phyloP scores from a whole-genome alignment of 1,140 invertebrate genomes.

The Trichomalopsis sarcophagae region DNA sequence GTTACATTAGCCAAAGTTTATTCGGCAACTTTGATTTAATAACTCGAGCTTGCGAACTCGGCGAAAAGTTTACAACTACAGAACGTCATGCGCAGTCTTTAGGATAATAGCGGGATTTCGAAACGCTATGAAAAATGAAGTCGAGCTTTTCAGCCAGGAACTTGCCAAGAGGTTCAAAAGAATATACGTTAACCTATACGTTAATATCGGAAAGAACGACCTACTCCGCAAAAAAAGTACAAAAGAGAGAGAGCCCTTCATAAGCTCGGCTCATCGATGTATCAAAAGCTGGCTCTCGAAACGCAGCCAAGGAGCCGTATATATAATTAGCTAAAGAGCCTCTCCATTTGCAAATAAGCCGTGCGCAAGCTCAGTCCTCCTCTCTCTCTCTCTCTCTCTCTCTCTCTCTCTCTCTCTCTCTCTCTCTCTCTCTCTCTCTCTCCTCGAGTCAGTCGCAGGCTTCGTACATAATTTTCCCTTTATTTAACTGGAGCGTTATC shows the following conservation, averaged over 20 bases:
- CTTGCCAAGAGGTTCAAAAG: too few relatives aligned
- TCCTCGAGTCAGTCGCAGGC: constrained; percentile 54
- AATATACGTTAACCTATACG: too few relatives aligned
- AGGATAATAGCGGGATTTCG: too few relatives aligned
- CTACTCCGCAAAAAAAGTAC: too few relatives aligned
- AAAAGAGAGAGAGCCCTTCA: not conserved
- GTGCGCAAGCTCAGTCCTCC: not conserved
- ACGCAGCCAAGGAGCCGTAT: not conserved
- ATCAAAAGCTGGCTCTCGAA: not conserved
- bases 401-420: not conserved
- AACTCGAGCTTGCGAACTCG: too few relatives aligned
- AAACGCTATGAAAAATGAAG: too few relatives aligned
- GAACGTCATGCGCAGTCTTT: too few relatives aligned
- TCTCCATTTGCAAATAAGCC: constrained; percentile 36
- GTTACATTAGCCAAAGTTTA: too few relatives aligned
- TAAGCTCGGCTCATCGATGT: not conserved
- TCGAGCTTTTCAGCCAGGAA: too few relatives aligned
- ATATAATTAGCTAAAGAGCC: constrained; percentile 22
- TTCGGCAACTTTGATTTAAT: too few relatives aligned
- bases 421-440: not conserved
- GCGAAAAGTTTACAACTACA: too few relatives aligned
- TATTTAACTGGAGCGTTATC: constrained; percentile 57
- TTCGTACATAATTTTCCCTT: constrained; percentile 59
- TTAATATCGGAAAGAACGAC: too few relatives aligned
- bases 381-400: not conserved